These are phyloP conservation scores for Philhelius pedissequus DNA, from an alignment of 2,888 invertebrate genomes.

Conservation along the genomic window DNA sequence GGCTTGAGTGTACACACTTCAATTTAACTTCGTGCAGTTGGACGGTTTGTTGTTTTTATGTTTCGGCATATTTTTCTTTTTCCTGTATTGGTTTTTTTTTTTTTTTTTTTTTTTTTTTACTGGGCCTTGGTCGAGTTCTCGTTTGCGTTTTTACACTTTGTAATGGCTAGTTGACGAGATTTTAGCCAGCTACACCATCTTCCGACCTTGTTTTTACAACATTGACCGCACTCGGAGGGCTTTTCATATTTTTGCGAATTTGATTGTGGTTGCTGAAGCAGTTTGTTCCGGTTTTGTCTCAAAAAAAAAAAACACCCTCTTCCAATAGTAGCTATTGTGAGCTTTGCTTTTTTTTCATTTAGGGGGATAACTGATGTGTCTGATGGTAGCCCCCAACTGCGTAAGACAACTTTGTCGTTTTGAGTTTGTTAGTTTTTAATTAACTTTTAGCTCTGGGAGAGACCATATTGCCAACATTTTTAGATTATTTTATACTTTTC, in stretches of 20 bases:
- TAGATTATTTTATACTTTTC: conserved; percentile 38
- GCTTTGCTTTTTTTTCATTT: neutral
- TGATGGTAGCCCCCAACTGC: conserved; percentile 19
- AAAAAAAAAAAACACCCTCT: conserved; percentile 23
- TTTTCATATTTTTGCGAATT: conserved; percentile 50
- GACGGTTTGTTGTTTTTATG: conserved; percentile 52
- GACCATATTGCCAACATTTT: conserved; percentile 75
- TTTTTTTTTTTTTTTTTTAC: neutral
- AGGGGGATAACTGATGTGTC: neutral
- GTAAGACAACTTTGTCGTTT: conserved; percentile 68
- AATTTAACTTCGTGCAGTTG: conserved; percentile 65
- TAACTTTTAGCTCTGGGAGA: conserved; percentile 79
- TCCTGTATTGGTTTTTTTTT: neutral
- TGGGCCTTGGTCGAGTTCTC: conserved; percentile 2
- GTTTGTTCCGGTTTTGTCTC: neutral
- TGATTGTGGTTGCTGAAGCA: neutral
- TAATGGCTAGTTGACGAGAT: conserved; percentile 65
- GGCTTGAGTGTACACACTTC: conserved; percentile 55
- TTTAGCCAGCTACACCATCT: neutral
- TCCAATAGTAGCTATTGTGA: conserved; percentile 17
- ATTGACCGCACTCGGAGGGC: conserved; percentile 41
- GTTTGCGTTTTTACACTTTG: conserved; percentile 58
- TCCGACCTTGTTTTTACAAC: conserved; percentile 21
- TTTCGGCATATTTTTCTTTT: conserved; percentile 15
- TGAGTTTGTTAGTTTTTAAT: conserved; percentile 79